Conservation (phyloP, 2,113 vertebrate genomes). For the Oreochromis aureus region DNA sequence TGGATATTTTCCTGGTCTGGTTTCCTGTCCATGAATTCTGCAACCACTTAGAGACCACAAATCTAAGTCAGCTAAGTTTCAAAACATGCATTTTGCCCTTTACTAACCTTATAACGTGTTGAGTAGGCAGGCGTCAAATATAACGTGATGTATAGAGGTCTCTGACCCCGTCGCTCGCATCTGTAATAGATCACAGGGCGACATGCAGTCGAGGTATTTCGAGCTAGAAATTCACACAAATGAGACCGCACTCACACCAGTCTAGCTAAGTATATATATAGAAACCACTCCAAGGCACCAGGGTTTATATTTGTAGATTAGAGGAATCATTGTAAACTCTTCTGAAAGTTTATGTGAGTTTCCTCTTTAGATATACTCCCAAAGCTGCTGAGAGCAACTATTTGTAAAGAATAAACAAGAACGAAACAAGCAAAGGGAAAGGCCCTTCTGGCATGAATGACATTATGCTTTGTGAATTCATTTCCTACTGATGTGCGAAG, state of each 20-base stretch:
- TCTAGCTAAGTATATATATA: not conserved
- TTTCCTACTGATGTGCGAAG: not conserved
- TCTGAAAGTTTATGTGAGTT: not conserved
- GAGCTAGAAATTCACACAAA: not conserved
- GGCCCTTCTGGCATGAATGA: not conserved
- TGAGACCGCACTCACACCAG: not conserved
- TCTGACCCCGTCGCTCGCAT: not conserved
- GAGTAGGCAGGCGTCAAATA: conserved; percentile 10
- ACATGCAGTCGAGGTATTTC: not conserved
- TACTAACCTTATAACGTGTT: not conserved
- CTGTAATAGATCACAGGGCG: not conserved
- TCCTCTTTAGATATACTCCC: not conserved
- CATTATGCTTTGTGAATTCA: not conserved
- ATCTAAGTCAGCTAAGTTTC: not conserved
- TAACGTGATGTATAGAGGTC: conserved; percentile 5
- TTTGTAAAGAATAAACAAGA: not conserved
- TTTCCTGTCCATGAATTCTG: not conserved
- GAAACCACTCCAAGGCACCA: not conserved
- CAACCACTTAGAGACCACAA: not conserved
- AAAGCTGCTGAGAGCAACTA: not conserved
- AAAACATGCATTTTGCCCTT: not conserved
- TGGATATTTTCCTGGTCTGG: not conserved
- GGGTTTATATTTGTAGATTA: not conserved
- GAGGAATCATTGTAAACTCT: not conserved
- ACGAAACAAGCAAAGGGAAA: not conserved